phyloP scores from a whole-genome alignment of 2,888 invertebrate species.

The Drosophila mettleri region DNA sequence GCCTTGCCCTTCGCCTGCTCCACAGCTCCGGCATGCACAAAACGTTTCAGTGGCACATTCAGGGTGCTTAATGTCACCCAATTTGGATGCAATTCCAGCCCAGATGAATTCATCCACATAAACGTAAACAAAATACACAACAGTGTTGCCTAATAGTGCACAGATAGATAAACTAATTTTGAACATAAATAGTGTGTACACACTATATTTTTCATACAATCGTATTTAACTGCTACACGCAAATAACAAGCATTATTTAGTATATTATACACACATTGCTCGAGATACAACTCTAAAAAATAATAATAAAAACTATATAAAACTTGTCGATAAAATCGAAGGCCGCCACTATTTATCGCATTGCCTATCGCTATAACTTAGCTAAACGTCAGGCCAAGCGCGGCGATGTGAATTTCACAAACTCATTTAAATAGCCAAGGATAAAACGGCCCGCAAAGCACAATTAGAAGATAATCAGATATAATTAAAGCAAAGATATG shows the following conservation, averaged over 20 bases:
- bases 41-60: slow-evolving; percentile 81
- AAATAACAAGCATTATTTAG: background rate
- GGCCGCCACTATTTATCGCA: slow-evolving; percentile 22
- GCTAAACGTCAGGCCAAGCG: slow-evolving; percentile 52
- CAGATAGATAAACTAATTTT: background rate
- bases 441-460: background rate
- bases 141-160: slow-evolving; percentile 26
- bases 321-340: background rate
- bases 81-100: slow-evolving; percentile 82
- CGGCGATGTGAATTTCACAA: slow-evolving; percentile 71
- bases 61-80: slow-evolving; percentile 83
- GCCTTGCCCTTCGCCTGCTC: slow-evolving; percentile 28
- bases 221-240: background rate
- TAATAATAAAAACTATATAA: background rate
- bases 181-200: background rate
- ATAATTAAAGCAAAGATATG: background rate
- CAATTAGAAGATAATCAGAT: background rate
- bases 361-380: slow-evolving; percentile 30
- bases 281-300: background rate
- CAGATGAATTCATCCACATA: slow-evolving; percentile 64
- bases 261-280: background rate
- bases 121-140: slow-evolving; percentile 19
- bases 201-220: background rate
- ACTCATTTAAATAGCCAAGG: slow-evolving; percentile 44
- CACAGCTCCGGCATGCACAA: slow-evolving; percentile 68